Percentiles rank a stretch among this genome's conserved stretches.
Evolutionary conservation across 2,113 vertebrate species (phyloP).

Genomic region (Hassar affinis): DNA sequence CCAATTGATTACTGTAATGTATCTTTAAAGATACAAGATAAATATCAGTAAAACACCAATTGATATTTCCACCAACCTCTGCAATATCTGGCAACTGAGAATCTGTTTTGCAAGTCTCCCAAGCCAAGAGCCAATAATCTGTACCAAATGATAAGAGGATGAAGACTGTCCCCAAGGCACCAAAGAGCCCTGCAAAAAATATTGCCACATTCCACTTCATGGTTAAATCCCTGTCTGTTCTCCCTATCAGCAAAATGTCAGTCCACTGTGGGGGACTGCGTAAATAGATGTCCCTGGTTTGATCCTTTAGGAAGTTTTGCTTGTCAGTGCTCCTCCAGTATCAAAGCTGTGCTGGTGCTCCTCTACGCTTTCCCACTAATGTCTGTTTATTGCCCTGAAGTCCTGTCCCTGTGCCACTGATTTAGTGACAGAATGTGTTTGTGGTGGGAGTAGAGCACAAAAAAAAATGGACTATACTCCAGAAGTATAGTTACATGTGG

Average conservation of each 20-base stretch:
- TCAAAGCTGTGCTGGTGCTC: neutral
- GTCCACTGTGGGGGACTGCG: neutral
- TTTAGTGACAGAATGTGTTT: constrained; percentile 27
- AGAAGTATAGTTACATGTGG: constrained; percentile 61
- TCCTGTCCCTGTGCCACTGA: constrained; percentile 31
- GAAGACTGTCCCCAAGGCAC: constrained; percentile 84
- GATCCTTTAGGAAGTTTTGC: neutral
- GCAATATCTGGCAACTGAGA: constrained; percentile 40
- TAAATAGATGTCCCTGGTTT: neutral
- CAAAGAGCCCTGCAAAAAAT: constrained; percentile 94
- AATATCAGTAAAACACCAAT: neutral
- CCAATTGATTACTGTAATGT: neutral
- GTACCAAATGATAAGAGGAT: constrained; percentile 92
- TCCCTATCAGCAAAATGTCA: neutral
- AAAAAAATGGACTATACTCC: constrained; percentile 50
- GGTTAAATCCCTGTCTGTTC: constrained; percentile 47
- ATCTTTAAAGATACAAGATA: neutral
- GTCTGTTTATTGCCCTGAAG: constrained; percentile 32
- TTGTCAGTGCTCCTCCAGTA: neutral
- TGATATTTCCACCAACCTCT: constrained; percentile 59
- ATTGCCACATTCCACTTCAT: constrained; percentile 89
- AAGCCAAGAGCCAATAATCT: constrained; percentile 94
- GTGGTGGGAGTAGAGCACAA: neutral
- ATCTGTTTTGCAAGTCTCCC: constrained; percentile 74
- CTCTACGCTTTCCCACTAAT: neutral